Evolutionary conservation across 2,113 vertebrate genomes (phyloP).

Genomic region (Echinops telfairi): DNA sequence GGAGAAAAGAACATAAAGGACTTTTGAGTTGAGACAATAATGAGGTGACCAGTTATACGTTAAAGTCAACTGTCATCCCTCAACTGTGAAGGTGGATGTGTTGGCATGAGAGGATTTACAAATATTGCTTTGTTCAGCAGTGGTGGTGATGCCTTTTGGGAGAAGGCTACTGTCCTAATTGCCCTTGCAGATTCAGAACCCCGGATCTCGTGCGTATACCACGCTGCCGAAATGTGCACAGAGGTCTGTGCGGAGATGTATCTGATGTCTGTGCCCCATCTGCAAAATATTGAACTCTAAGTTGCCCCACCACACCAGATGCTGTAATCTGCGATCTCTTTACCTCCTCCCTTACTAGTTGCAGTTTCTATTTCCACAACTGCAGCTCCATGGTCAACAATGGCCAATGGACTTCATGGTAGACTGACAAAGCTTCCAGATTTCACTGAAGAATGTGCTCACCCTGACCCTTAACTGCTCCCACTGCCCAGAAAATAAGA

Average conservation of each 20-base stretch:
- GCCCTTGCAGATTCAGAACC: background rate
- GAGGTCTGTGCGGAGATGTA: background rate
- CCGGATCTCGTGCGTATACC: too few relatives aligned
- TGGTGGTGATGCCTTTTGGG: background rate
- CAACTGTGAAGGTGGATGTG: background rate
- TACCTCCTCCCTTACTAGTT: accelerated
- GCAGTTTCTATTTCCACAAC: background rate
- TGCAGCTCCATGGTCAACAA: background rate
- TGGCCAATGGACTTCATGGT: background rate
- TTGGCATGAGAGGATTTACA: background rate
- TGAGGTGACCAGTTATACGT: background rate
- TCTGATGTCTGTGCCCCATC: background rate
- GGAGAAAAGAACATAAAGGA: background rate
- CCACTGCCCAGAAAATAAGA: background rate
- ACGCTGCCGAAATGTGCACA: background rate
- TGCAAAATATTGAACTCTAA: background rate
- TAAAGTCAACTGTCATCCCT: background rate
- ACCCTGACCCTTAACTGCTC: background rate
- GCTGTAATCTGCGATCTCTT: background rate
- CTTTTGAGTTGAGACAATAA: background rate
- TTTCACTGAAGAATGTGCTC: background rate
- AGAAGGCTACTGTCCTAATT: accelerated
- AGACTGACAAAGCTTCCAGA: background rate
- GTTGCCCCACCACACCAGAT: background rate
- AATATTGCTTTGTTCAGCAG: background rate